phyloP scores from a whole-genome alignment of 2,797 vertebrate species.

The Numenius phaeopus region DNA sequence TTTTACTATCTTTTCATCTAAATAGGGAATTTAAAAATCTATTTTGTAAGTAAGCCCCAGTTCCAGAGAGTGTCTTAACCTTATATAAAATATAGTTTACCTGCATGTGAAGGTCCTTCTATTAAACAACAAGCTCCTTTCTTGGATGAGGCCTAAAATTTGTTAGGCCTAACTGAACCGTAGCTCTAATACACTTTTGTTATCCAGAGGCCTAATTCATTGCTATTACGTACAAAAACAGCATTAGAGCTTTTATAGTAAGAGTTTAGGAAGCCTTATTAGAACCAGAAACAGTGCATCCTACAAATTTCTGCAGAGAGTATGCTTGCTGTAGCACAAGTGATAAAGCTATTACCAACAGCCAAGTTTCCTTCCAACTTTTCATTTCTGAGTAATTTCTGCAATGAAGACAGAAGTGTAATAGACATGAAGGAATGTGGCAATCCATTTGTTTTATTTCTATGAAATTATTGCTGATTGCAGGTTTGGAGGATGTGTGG shows the following conservation, averaged over 20 bases:
- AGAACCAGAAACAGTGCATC: constrained; percentile 30
- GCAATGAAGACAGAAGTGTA: constrained; percentile 71
- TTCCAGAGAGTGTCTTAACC: not conserved
- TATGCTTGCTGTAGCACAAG: constrained; percentile 22
- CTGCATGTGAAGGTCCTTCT: not conserved
- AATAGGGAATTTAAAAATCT: not conserved
- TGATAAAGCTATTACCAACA: constrained; percentile 64
- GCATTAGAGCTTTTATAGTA: not conserved
- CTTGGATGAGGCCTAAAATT: not conserved
- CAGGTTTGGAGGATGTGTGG: constrained; percentile 60
- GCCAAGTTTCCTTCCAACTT: constrained; percentile 74
- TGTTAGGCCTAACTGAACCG: not conserved
- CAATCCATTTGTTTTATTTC: constrained; percentile 77
- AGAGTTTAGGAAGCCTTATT: not conserved
- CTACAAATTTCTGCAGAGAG: constrained; percentile 16
- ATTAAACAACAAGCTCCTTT: not conserved
- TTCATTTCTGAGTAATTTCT: constrained; percentile 75
- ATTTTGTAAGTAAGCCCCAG: not conserved
- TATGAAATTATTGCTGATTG: constrained; percentile 78
- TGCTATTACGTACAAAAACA: not conserved
- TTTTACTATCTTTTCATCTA: not conserved
- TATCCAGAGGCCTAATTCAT: not conserved
- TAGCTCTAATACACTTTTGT: not conserved
- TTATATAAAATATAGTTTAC: not conserved
- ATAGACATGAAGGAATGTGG: constrained; percentile 73